These are phyloP conservation scores for Oreotrochilus melanogaster DNA, from an alignment of 2,113 vertebrate species.

Conservation along the genomic window DNA sequence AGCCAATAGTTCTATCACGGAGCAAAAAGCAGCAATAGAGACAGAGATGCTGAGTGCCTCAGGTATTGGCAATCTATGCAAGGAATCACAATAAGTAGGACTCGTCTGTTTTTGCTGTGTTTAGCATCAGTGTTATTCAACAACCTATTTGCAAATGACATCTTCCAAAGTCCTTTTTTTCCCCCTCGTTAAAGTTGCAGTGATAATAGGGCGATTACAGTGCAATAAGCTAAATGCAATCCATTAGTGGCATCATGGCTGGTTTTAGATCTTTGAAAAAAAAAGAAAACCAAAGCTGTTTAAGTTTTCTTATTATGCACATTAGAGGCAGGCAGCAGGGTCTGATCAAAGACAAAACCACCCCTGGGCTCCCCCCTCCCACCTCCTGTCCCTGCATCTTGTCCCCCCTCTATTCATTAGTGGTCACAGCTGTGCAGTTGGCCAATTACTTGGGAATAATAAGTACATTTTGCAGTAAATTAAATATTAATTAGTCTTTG, in stretches of 20 bases:
- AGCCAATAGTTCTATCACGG: slow-evolving; percentile 65
- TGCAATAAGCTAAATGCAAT: slow-evolving; percentile 63
- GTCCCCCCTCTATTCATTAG: slow-evolving; percentile 72
- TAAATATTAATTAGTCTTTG: slow-evolving; percentile 82
- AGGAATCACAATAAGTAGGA: slow-evolving; percentile 59
- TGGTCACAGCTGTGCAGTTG: slow-evolving; percentile 76
- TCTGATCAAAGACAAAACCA: slow-evolving; percentile 61
- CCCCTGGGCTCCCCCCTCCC: background rate
- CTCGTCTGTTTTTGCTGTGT: background rate
- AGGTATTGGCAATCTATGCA: slow-evolving; percentile 55
- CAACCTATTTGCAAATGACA: slow-evolving; percentile 58
- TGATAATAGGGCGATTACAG: slow-evolving; percentile 68
- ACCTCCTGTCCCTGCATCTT: slow-evolving; percentile 12
- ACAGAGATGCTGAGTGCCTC: slow-evolving; percentile 43
- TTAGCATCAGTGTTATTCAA: slow-evolving; percentile 51
- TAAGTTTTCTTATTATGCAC: slow-evolving; percentile 72
- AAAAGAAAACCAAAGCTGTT: slow-evolving; percentile 54
- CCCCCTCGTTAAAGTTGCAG: slow-evolving; percentile 51
- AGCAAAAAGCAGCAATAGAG: slow-evolving; percentile 3
- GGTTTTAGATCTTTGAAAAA: slow-evolving; percentile 32
- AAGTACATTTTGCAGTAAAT: slow-evolving; percentile 82
- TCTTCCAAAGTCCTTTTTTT: slow-evolving; percentile 45
- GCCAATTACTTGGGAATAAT: slow-evolving; percentile 80
- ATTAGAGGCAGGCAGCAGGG: slow-evolving; percentile 48
- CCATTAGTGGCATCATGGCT: slow-evolving; percentile 51